Evolutionary conservation across 2,888 invertebrate genomes (phyloP).

Genomic region (Thymelicus sylvestris): DNA sequence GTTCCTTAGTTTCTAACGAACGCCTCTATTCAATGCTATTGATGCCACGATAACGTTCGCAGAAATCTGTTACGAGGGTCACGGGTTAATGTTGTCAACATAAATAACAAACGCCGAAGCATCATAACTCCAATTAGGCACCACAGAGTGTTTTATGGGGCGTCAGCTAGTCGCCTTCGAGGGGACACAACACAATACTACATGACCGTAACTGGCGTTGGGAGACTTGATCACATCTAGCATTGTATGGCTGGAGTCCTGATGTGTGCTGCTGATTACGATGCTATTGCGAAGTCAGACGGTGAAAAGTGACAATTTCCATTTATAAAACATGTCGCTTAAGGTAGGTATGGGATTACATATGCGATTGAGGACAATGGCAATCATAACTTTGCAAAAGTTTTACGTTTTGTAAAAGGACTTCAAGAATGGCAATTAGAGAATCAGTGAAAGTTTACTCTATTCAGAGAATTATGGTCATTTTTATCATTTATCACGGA

Average conservation of each 20-base stretch:
- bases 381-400: not conserved
- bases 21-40: conserved; percentile 29
- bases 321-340: conserved; percentile 39
- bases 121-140: conserved; percentile 52
- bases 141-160: conserved; percentile 47
- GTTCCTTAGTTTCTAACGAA: conserved; percentile 14
- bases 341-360: not conserved
- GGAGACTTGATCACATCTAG: conserved; percentile 35
- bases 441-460: not conserved
- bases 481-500: not conserved
- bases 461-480: not conserved
- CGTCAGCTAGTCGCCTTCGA: conserved; percentile 37
- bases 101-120: conserved; percentile 45
- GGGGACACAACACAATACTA: conserved; percentile 31
- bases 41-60: conserved; percentile 34
- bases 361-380: conserved; percentile 10
- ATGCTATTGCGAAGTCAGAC: conserved; percentile 34
- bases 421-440: not conserved
- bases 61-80: conserved; percentile 37
- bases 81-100: conserved; percentile 38
- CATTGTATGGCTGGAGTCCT: conserved; percentile 26
- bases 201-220: conserved; percentile 38
- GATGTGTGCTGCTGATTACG: conserved; percentile 36
- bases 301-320: conserved; percentile 37
- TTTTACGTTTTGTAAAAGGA: conserved; percentile 1